Evolutionary conservation across 1,140 invertebrate genomes (phyloP).

Genomic region (Leptoteleia sp.): DNA sequence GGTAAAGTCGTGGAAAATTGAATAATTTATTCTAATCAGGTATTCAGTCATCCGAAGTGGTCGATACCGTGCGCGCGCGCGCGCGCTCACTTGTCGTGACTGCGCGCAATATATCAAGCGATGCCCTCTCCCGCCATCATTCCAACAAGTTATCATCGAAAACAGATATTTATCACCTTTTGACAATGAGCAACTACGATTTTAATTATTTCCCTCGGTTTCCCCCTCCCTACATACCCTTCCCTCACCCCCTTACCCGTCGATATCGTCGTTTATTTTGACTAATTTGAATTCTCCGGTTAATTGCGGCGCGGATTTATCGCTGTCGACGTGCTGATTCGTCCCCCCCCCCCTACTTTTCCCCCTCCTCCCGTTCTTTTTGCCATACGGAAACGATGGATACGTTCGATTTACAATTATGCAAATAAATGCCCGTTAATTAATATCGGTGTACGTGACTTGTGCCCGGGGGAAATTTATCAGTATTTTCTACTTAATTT

Average conservation of each 20-base stretch:
- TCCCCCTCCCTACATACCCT: too few relatives aligned
- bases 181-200: conserved; percentile 51
- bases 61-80: conserved; percentile 42
- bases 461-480: too few relatives aligned
- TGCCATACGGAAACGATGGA: conserved; percentile 6
- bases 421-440: conserved; percentile 18
- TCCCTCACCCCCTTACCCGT: too few relatives aligned
- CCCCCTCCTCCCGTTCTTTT: background rate
- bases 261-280: conserved; percentile 39
- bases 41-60: conserved; percentile 20
- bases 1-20: conserved; percentile 43
- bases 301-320: conserved; percentile 30
- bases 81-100: too few relatives aligned
- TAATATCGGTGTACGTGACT: background rate
- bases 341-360: too few relatives aligned
- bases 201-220: conserved; percentile 48
- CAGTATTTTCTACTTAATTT: too few relatives aligned
- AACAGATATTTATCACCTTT: conserved; percentile 49
- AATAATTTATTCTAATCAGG: conserved; percentile 57
- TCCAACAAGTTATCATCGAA: conserved; percentile 47
- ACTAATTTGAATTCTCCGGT: conserved; percentile 48
- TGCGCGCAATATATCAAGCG: conserved; percentile 40
- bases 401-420: conserved; percentile 22
- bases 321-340: background rate
- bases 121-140: conserved; percentile 28